A percentile compares a stretch with the other conserved stretches of the same genome.
These are phyloP conservation scores for Lepidochrysops patricia DNA, from an alignment of 2,888 invertebrate species.

Conservation along the genomic window DNA sequence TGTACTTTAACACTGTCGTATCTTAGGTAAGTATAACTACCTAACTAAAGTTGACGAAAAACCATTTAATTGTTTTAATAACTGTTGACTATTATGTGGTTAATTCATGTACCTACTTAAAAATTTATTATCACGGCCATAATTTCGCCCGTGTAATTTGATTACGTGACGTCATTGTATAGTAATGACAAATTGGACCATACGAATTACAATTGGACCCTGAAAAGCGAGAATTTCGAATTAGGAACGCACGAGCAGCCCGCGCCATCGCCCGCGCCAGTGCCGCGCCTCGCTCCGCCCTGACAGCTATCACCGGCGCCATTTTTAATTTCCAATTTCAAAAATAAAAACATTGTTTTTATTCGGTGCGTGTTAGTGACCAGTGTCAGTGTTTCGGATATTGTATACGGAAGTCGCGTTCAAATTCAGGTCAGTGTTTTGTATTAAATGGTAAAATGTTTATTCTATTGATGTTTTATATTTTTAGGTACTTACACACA, in stretches of 20 bases:
- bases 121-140: not conserved
- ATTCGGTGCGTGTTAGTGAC: not conserved
- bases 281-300: slow-evolving; percentile 31
- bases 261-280: slow-evolving; percentile 34
- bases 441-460: not conserved
- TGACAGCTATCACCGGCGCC: slow-evolving; percentile 29
- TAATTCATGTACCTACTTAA: too few species aligned
- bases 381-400: slow-evolving; percentile 1
- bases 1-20: too few species aligned
- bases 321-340: slow-evolving; percentile 14
- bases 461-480: too few species aligned
- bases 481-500: too few species aligned
- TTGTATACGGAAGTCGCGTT: not conserved
- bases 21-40: too few species aligned
- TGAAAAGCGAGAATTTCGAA: slow-evolving; percentile 36
- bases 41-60: too few species aligned
- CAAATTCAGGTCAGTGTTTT: slow-evolving; percentile 5
- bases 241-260: slow-evolving; percentile 31
- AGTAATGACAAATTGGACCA: not conserved
- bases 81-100: too few species aligned
- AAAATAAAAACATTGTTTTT: slow-evolving; percentile 9
- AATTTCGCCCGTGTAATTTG: not conserved
- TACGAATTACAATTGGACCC: slow-evolving; percentile 23
- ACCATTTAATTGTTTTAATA: too few species aligned
- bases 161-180: not conserved